Evolutionary conservation across 2,797 vertebrate species (phyloP), one percentile per base, ranked within the genome.

Genomic region (Artibeus jamaicensis): DNA sequence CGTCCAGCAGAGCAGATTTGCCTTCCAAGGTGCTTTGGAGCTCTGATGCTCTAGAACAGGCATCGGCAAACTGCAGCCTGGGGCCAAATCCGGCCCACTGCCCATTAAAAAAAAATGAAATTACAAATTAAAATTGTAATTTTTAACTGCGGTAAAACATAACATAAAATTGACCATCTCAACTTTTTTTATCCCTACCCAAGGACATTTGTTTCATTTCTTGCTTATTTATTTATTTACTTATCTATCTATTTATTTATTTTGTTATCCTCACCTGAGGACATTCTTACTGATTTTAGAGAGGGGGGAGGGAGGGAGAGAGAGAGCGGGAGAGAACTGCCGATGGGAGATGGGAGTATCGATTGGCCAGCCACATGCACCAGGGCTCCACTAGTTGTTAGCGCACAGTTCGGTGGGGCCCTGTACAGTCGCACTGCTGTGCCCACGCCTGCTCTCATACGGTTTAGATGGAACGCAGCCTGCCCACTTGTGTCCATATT

Each of bases 1-100:
- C 0, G 42, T 4, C 0, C 1, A 22, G 11, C 48, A 67, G 65
- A 42, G 5, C 3, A 19, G 34, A n/a, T 6, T 2, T 26, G 48
- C 26, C 37, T 16, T 44, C 50, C 1, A 4, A 39, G 7, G 53
- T 18, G 7, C 65, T 67, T 50, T 50, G 39, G 12, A 59, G 29
- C n/a, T 65, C 62, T 7, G 39, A 22, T 32, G 53, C 77, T 77
- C 77, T 26, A 14, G n/a, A 42, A 32, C 7, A 6, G 1, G 26
- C 37, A 0, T 16, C n/a, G 48, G 37, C 57, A 32, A 26, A 53
- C 39, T 50, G 14, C 37, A 68, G 32, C 34, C 86, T 4, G 10
- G 48, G 53, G 29, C 32, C 82, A 53, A 26, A 73, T 78, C 55
- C 14, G 24, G 22, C 50, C 16, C 18, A 12, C 10, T 50, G n/a